Evolutionary conservation across 2,113 vertebrate genomes (phyloP).

Genomic region (Theristicus caerulescens): DNA sequence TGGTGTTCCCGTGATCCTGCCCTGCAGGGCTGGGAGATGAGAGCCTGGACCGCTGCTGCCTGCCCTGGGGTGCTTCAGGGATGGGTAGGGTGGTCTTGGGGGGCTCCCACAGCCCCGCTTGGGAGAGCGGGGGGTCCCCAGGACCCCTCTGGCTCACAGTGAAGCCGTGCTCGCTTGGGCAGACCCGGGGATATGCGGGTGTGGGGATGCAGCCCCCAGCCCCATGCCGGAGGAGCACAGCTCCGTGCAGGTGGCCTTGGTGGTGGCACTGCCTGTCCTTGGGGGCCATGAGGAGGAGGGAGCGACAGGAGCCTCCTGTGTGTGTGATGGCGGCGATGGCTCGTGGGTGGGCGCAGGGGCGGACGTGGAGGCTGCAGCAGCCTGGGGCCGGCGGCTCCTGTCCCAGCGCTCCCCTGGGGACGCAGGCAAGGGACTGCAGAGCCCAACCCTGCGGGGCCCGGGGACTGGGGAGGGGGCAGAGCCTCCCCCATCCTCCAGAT

Average conservation of each 20-base stretch:
- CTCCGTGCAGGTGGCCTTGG: neutral
- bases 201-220: neutral
- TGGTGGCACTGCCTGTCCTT: neutral
- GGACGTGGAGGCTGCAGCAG: neutral
- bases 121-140: neutral
- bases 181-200: neutral
- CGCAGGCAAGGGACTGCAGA: neutral
- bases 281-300: neutral
- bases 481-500: fast-evolving
- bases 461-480: neutral
- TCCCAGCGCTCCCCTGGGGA: neutral
- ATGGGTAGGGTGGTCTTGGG: neutral
- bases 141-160: neutral
- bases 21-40: fast-evolving
- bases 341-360: neutral
- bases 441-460: neutral
- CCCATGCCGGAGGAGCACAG: neutral
- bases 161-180: neutral
- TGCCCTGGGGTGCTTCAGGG: neutral
- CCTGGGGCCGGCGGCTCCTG: neutral
- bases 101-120: fast-evolving
- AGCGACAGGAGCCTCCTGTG: neutral
- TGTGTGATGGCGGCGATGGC: fast-evolving
- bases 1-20: neutral
- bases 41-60: neutral